A percentile compares a stretch with the other conserved stretches of the same genome.
phyloP scores from a whole-genome alignment of 1,140 invertebrate species.

The Apis cerana region DNA sequence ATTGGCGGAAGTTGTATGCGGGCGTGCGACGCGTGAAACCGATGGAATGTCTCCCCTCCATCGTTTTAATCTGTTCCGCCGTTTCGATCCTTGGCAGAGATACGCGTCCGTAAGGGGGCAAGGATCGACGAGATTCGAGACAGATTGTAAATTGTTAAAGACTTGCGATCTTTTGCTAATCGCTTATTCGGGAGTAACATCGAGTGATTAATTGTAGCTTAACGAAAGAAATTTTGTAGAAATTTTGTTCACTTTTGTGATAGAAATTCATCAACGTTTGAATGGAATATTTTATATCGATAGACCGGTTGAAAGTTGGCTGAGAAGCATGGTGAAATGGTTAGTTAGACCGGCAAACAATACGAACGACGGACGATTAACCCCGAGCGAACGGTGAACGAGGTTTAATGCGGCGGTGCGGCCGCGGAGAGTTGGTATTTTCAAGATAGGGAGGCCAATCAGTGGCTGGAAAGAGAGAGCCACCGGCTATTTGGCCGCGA shows the following conservation, averaged over 20 bases:
- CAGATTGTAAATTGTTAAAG: too few species aligned
- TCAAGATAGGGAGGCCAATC: constrained; percentile 56
- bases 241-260: too few species aligned
- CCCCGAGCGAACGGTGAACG: constrained; percentile 20
- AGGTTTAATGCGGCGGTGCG: constrained; percentile 41
- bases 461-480: constrained; percentile 39
- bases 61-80: constrained; percentile 27
- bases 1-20: constrained; percentile 61
- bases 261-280: too few species aligned
- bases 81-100: constrained; percentile 9
- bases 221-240: too few species aligned
- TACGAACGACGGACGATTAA: constrained; percentile 25
- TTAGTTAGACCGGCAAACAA: neutral
- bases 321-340: neutral
- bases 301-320: neutral
- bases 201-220: too few species aligned
- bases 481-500: constrained; percentile 58
- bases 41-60: constrained; percentile 8
- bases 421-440: constrained; percentile 44
- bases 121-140: too few species aligned
- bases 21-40: constrained; percentile 18
- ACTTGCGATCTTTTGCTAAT: too few species aligned
- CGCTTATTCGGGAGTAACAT: too few species aligned
- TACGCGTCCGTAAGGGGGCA: neutral
- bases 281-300: too few species aligned